These are phyloP conservation scores for Branchellion lobata DNA, from an alignment of 2,888 invertebrate genomes.

Conservation along the genomic window DNA sequence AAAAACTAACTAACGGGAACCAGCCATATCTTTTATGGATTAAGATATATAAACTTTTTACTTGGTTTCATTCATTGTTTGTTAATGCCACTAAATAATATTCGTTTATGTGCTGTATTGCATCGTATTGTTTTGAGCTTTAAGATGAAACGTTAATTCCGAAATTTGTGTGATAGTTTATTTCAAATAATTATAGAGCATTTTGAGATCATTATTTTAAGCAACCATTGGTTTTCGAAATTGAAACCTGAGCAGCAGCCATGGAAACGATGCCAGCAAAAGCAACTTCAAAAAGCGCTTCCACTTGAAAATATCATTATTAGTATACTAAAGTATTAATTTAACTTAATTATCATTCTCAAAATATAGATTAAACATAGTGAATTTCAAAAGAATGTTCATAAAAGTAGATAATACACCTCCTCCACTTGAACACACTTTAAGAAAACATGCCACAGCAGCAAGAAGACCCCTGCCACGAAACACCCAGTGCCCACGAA, in stretches of 20 bases:
- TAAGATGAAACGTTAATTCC: too few relatives aligned
- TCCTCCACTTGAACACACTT: not conserved
- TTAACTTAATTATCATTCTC: not conserved
- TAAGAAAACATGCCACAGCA: not conserved
- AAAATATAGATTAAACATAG: not conserved
- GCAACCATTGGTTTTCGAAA: too few relatives aligned
- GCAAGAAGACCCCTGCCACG: not conserved
- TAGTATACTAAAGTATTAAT: not conserved
- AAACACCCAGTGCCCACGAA: not conserved
- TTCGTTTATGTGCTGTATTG: too few relatives aligned
- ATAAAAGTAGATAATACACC: too few relatives aligned
- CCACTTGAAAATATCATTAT: not conserved
- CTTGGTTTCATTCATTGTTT: too few relatives aligned
- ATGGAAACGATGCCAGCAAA: not conserved
- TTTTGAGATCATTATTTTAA: too few relatives aligned
- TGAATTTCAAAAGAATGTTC: not conserved
- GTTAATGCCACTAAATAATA: too few relatives aligned
- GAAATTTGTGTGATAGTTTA: too few relatives aligned
- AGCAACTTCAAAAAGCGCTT: not conserved
- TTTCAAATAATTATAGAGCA: too few relatives aligned
- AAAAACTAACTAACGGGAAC: not conserved
- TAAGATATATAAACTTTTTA: too few relatives aligned
- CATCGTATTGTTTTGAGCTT: too few relatives aligned
- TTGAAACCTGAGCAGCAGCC: not conserved
- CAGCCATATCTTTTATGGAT: not conserved